Conservation (phyloP, 2,888 invertebrate genomes). For the Steinernema carpocapsae region DNA sequence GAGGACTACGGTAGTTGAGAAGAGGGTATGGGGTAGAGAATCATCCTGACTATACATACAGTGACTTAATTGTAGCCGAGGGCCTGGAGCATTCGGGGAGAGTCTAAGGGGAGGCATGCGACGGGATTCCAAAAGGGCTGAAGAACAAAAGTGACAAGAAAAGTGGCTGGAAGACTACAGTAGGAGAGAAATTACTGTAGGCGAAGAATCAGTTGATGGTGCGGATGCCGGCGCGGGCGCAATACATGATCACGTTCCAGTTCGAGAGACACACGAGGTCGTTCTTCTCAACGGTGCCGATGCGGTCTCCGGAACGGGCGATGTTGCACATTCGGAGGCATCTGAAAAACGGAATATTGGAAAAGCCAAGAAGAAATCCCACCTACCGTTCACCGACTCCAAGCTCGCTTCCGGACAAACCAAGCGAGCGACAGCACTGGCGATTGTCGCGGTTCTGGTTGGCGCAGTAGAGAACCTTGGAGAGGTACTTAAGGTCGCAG, state of each 20-base stretch:
- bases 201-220: conserved; percentile 54
- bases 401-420: conserved; percentile 59
- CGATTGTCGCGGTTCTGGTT: conserved; percentile 67
- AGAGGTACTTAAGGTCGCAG: conserved; percentile 56
- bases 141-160: background rate
- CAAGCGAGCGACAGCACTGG: conserved; percentile 62
- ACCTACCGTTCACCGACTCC: conserved; percentile 60
- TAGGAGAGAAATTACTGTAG: conserved; percentile 29
- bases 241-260: conserved; percentile 68
- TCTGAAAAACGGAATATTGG: conserved; percentile 38
- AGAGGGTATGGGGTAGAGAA: conserved; percentile 13
- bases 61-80: conserved; percentile 18
- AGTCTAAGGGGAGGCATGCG: conserved; percentile 25
- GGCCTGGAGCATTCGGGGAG: background rate
- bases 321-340: conserved; percentile 66
- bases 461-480: conserved; percentile 64
- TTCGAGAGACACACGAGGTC: conserved; percentile 65
- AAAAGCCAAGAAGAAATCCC: background rate
- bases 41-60: conserved; percentile 36
- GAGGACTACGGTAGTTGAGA: conserved; percentile 26
- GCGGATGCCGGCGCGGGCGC: conserved; percentile 62
- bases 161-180: background rate
- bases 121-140: conserved; percentile 15
- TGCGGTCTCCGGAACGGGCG: conserved; percentile 53
- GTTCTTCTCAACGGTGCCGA: conserved; percentile 59